These are phyloP conservation scores for Cyclina sinensis DNA, from an alignment of 1,140 invertebrate genomes.

Conservation along the genomic window DNA sequence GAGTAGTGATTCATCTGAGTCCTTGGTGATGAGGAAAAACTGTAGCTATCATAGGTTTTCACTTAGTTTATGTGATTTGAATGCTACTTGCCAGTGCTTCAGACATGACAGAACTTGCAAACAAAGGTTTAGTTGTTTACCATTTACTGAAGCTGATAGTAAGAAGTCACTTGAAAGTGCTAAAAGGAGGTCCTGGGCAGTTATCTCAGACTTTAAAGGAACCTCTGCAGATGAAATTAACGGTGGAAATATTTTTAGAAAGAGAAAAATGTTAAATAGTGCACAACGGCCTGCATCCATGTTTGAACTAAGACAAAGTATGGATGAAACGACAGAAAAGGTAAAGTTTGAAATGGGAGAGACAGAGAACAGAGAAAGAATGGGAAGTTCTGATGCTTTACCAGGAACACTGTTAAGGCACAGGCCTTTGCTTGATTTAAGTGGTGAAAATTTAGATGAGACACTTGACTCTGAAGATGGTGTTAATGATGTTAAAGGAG, in stretches of 20 bases:
- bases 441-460: conserved; percentile 55
- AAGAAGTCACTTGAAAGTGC: conserved; percentile 9
- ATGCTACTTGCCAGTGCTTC: conserved; percentile 22
- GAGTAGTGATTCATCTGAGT: conserved; percentile 37
- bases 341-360: background rate
- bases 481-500: conserved; percentile 7
- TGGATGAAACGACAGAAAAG: background rate
- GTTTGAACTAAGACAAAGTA: conserved; percentile 36
- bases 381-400: background rate
- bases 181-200: conserved; percentile 2
- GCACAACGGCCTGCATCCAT: conserved; percentile 24
- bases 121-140: background rate
- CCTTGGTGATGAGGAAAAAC: background rate
- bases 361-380: background rate
- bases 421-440: conserved; percentile 59
- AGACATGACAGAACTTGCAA: background rate
- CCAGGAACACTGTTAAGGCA: conserved; percentile 45
- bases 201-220: conserved; percentile 6
- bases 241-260: background rate
- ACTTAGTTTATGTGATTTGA: conserved; percentile 41
- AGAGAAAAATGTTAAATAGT: background rate
- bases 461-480: conserved; percentile 35
- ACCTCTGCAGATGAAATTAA: background rate
- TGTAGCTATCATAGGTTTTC: background rate
- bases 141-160: background rate